Evolutionary conservation across 2,888 invertebrate species (phyloP).

Genomic region (Matsumyia berberina): DNA sequence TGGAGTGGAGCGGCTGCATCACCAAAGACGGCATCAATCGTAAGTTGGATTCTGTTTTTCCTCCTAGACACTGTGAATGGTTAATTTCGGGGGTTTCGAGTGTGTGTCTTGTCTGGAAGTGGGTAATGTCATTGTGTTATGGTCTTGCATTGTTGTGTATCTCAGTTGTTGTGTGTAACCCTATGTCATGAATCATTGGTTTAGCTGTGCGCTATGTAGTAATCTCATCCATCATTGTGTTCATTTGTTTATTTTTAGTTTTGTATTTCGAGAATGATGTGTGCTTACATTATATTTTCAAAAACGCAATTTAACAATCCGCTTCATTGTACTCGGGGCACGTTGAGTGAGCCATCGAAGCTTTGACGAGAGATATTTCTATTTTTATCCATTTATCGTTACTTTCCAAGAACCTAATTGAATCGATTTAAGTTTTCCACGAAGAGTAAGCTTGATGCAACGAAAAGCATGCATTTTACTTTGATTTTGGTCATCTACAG

Average conservation of each 20-base stretch:
- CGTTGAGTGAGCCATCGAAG: not conserved
- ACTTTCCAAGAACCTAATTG: not conserved
- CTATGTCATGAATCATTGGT: conserved; percentile 26
- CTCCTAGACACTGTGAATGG: not conserved
- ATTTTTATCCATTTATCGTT: not conserved
- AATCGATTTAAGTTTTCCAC: too few species aligned
- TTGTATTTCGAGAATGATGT: not conserved
- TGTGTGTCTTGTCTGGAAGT: conserved; percentile 5
- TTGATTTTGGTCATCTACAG: too few species aligned
- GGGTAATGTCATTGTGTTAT: conserved; percentile 16
- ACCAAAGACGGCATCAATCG: conserved; percentile 92
- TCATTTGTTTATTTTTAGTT: conserved; percentile 24
- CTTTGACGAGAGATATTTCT: not conserved
- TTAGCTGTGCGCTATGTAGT: conserved; percentile 9
- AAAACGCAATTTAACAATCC: conserved; percentile 5
- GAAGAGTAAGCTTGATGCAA: too few species aligned
- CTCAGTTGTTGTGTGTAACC: conserved; percentile 16
- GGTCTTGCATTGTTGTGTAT: conserved; percentile 14
- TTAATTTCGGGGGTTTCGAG: conserved; percentile 18
- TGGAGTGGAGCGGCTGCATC: conserved; percentile 95
- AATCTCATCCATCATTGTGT: conserved; percentile 16
- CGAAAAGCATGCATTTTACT: too few species aligned
- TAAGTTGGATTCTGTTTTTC: conserved; percentile 85
- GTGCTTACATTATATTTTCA: conserved; percentile 6
- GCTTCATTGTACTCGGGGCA: not conserved